These are phyloP conservation scores for Terrapene triunguis DNA, from an alignment of 2,113 vertebrate species.

Conservation along the genomic window DNA sequence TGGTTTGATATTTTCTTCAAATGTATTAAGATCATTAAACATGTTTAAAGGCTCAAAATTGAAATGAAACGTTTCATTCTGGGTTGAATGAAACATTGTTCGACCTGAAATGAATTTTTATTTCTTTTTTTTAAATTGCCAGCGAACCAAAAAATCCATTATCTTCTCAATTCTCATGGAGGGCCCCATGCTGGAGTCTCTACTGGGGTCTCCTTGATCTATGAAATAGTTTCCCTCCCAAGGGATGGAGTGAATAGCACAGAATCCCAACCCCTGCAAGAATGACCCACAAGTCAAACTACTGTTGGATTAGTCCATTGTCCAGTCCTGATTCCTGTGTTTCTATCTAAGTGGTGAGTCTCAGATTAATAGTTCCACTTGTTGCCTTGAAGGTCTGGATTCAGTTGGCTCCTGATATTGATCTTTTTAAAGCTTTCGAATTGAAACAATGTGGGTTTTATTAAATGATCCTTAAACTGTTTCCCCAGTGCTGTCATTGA, in stretches of 20 bases:
- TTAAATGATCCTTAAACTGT: constrained; percentile 67
- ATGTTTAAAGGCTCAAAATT: not conserved
- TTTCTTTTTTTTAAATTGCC: not conserved
- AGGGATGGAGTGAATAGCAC: constrained; percentile 39
- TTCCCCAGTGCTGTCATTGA: constrained; percentile 71
- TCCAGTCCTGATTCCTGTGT: constrained; percentile 36
- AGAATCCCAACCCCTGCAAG: constrained; percentile 19
- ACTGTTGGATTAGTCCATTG: constrained; percentile 38
- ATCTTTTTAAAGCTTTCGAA: constrained; percentile 67
- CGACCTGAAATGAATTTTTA: not conserved
- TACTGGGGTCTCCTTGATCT: not conserved
- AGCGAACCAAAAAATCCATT: not conserved
- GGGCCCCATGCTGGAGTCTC: not conserved
- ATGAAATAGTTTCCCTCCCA: not conserved
- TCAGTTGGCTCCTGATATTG: constrained; percentile 45
- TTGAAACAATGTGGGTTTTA: constrained; percentile 73
- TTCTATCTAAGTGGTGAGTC: not conserved
- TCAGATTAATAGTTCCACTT: not conserved
- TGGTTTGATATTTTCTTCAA: not conserved
- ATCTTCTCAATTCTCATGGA: not conserved
- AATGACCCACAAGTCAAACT: constrained; percentile 38
- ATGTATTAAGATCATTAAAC: not conserved
- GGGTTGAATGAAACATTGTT: not conserved
- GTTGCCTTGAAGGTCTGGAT: constrained; percentile 31
- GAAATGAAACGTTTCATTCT: not conserved